These are phyloP conservation scores for Dasypus novemcinctus DNA, from an alignment of 2,113 vertebrate genomes.

Conservation along the genomic window DNA sequence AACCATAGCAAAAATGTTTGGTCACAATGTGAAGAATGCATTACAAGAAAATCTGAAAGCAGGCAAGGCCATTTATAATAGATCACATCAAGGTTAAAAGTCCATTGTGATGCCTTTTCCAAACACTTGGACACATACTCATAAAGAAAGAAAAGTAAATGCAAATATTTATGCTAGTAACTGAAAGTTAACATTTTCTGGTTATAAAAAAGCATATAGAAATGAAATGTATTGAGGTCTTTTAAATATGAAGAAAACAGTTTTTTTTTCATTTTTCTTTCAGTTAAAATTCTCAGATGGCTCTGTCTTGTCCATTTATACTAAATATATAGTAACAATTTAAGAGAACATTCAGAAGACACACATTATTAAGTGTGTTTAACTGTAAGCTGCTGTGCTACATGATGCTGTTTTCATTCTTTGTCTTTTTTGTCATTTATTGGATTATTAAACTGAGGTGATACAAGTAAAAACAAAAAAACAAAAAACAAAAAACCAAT, in stretches of 20 bases:
- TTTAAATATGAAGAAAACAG: neutral
- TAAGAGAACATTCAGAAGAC: neutral
- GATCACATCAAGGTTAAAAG: neutral
- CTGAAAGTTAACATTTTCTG: neutral
- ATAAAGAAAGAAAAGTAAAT: neutral
- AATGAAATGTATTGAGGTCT: neutral
- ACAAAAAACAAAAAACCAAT: no score
- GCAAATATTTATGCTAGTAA: neutral
- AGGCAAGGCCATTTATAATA: neutral
- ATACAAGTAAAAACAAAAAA: no score
- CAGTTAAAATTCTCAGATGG: neutral
- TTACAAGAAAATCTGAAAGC: neutral
- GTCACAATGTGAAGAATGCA: neutral
- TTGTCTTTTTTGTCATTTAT: no score
- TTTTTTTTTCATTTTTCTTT: neutral
- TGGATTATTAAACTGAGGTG: no score
- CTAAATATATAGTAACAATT: neutral
- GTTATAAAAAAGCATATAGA: neutral
- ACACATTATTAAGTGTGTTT: neutral
- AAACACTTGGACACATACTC: neutral
- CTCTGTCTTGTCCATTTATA: neutral
- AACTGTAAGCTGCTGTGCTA: no score
- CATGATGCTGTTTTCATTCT: no score
- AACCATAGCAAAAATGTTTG: neutral
- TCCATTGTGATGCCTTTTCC: neutral